A percentile compares a stretch with the other conserved stretches of the same genome.
Conservation (phyloP, 2,797 vertebrate species). For the Graptemys geographica region DNA sequence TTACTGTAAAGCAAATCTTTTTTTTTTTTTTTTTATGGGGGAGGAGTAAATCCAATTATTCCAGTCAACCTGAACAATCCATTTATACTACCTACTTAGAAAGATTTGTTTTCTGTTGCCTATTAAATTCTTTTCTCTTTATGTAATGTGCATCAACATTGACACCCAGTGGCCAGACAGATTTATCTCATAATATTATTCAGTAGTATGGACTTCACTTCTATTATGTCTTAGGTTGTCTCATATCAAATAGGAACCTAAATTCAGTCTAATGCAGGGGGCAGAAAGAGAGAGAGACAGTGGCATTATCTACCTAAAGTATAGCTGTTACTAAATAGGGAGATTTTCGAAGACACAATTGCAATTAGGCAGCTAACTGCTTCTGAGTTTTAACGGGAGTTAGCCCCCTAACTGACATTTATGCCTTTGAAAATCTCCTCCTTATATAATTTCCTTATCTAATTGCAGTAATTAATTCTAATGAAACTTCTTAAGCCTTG, state of each 20-base stretch:
- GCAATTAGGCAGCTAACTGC: neutral
- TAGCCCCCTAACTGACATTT: neutral
- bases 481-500: neutral
- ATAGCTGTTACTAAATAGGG: neutral
- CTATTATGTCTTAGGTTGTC: neutral
- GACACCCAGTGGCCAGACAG: slow-evolving; percentile 36
- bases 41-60: neutral
- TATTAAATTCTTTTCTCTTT: slow-evolving; percentile 43
- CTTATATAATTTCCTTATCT: neutral
- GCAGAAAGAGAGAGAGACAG: neutral
- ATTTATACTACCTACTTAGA: neutral
- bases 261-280: neutral
- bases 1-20: neutral
- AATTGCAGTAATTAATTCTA: neutral
- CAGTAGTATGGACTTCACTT: neutral
- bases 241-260: neutral
- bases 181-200: neutral
- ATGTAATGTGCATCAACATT: slow-evolving; percentile 11
- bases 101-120: slow-evolving; percentile 27
- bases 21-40: neutral
- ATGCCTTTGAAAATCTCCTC: neutral
- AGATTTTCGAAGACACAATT: neutral
- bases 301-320: neutral
- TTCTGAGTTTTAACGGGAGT: neutral
- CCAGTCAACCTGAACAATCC: neutral